Percentiles rank a stretch among this genome's conserved stretches.
Evolutionary conservation across 2,797 vertebrate species (phyloP).

Genomic region (Austrolebias charrua): DNA sequence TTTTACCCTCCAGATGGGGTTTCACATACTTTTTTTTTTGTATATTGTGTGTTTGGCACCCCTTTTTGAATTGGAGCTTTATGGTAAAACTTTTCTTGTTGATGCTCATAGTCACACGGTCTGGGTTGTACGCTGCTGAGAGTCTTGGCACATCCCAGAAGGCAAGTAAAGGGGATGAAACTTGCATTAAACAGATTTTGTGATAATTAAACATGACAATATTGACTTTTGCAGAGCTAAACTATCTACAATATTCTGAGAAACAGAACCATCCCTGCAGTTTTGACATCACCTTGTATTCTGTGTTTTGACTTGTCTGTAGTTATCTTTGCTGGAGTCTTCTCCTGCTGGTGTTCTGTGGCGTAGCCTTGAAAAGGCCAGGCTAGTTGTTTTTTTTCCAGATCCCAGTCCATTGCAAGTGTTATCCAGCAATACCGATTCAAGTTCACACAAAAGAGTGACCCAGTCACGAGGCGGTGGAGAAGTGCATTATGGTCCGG

Average conservation of each 20-base stretch:
- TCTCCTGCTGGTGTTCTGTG: slow-evolving; percentile 55
- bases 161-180: too few relatives aligned
- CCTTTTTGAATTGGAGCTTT: too few relatives aligned
- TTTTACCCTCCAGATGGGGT: too few relatives aligned
- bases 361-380: slow-evolving; percentile 43
- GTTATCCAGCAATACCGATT: slow-evolving; percentile 44
- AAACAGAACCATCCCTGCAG: slow-evolving; percentile 16
- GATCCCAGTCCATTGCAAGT: slow-evolving; percentile 40
- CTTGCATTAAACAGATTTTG: too few relatives aligned
- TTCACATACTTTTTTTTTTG: too few relatives aligned
- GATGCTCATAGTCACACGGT: too few relatives aligned
- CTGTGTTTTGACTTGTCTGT: slow-evolving; percentile 26
- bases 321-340: slow-evolving; percentile 31
- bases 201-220: slow-evolving; percentile 6
- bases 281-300: slow-evolving; percentile 2
- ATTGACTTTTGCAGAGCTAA: slow-evolving; percentile 4
- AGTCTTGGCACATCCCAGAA: too few relatives aligned
- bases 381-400: slow-evolving; percentile 43
- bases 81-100: too few relatives aligned
- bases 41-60: too few relatives aligned
- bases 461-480: slow-evolving; percentile 45
- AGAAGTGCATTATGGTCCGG: slow-evolving; percentile 64
- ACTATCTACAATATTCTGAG: slow-evolving; percentile 2
- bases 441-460: slow-evolving; percentile 54
- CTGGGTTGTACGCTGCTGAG: too few relatives aligned